Conservation (phyloP, 2,797 vertebrate genomes). For the Carcharodon carcharias region DNA sequence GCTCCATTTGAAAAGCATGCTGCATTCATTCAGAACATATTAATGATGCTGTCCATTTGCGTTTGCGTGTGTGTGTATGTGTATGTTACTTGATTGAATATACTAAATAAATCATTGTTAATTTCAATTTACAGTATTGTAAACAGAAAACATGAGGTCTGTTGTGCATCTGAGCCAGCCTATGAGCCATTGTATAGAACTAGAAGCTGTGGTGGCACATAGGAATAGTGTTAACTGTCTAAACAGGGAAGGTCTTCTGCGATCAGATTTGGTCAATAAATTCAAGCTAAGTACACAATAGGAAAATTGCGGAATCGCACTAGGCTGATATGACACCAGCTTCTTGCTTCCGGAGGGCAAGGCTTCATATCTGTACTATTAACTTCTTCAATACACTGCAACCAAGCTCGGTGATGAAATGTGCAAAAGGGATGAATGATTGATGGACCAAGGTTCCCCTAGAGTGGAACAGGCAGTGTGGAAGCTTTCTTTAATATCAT, state of each 20-base stretch:
- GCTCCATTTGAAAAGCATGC: background rate
- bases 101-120: conserved; percentile 29
- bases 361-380: conserved; percentile 40
- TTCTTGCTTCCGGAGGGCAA: conserved; percentile 40
- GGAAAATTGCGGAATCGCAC: conserved; percentile 18
- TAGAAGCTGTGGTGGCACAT: background rate
- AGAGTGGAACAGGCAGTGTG: conserved; percentile 40
- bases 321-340: conserved; percentile 33
- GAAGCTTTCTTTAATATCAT: conserved; percentile 46
- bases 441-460: conserved; percentile 40
- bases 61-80: background rate
- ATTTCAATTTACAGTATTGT: conserved; percentile 24
- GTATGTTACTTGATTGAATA: background rate
- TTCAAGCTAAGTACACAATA: background rate
- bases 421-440: conserved; percentile 44
- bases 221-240: conserved; percentile 20
- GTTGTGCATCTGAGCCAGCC: background rate
- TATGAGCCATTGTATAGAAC: background rate
- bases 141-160: background rate
- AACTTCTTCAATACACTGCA: conserved; percentile 39
- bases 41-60: background rate
- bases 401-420: conserved; percentile 37
- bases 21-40: background rate
- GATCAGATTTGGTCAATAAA: conserved; percentile 38
- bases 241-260: conserved; percentile 36